phyloP scores from a whole-genome alignment of 2,113 vertebrate genomes.

The Poicephalus meyeri region DNA sequence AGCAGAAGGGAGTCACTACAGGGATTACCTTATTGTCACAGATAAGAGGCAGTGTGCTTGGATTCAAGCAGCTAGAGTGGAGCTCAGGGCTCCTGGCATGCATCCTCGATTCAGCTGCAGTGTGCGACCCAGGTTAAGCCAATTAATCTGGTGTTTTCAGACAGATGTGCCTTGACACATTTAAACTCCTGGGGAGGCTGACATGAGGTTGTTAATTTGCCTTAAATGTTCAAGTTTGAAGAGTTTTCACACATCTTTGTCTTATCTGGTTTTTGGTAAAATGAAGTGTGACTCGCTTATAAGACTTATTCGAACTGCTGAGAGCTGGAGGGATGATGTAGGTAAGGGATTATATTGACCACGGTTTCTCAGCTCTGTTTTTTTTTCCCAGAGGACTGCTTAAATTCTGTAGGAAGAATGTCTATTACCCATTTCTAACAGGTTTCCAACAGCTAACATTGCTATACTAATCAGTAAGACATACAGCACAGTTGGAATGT shows the following conservation, averaged over 20 bases:
- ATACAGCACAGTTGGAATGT: neutral
- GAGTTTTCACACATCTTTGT: neutral
- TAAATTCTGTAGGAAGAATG: neutral
- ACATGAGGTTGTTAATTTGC: neutral
- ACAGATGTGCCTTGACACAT: neutral
- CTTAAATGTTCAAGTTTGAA: neutral
- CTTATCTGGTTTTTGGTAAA: neutral
- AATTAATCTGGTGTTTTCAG: neutral
- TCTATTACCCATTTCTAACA: neutral
- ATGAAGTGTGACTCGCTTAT: neutral
- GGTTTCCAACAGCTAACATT: neutral
- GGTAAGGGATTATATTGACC: neutral
- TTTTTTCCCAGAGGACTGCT: neutral
- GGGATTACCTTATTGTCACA: neutral
- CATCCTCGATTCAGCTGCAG: neutral
- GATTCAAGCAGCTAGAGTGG: neutral
- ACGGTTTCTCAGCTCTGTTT: neutral
- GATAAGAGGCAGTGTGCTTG: neutral
- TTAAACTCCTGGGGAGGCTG: neutral
- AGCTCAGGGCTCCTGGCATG: neutral
- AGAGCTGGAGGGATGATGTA: neutral
- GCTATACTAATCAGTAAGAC: neutral
- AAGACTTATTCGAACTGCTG: fast-evolving
- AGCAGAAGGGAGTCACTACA: neutral
- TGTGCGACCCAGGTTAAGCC: neutral